phyloP scores from a whole-genome alignment of 2,888 invertebrate species.

The Andrena camellia region DNA sequence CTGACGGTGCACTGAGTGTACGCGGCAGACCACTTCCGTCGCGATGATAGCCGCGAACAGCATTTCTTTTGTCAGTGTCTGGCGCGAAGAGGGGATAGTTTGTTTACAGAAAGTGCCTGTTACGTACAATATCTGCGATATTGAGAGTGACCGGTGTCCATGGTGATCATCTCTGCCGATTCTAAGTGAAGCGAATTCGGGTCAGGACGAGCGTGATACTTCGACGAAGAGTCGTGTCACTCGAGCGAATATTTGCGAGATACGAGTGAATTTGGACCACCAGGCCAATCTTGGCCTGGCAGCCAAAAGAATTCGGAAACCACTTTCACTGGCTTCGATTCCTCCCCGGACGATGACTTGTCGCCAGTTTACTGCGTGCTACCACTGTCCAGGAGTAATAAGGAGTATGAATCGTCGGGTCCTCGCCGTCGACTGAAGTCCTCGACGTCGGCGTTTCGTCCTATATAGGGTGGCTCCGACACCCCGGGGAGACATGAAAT shows the following conservation, averaged over 20 bases:
- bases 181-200: not conserved
- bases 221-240: not conserved
- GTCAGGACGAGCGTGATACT: constrained; percentile 1
- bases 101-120: not conserved
- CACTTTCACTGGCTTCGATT: constrained; percentile 73
- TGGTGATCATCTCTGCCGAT: constrained; percentile 79
- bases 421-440: constrained; percentile 72
- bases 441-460: constrained; percentile 61
- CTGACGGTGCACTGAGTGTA: constrained; percentile 44
- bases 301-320: constrained; percentile 59
- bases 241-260: constrained; percentile 7
- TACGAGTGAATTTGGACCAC: constrained; percentile 24
- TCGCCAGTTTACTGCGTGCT: not conserved
- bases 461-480: constrained; percentile 77
- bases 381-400: constrained; percentile 25
- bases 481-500: constrained; percentile 82
- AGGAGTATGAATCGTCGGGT: constrained; percentile 43
- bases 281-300: constrained; percentile 40
- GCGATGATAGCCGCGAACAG: constrained; percentile 13
- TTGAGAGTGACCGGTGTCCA: constrained; percentile 77
- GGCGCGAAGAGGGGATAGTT: not conserved
- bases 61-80: constrained; percentile 2
- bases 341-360: not conserved
- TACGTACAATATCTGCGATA: constrained; percentile 81
- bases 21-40: constrained; percentile 21